A percentile compares a stretch with the other conserved stretches of the same genome.
Conservation (phyloP, 2,797 vertebrate species). For the Lagodon rhomboides region DNA sequence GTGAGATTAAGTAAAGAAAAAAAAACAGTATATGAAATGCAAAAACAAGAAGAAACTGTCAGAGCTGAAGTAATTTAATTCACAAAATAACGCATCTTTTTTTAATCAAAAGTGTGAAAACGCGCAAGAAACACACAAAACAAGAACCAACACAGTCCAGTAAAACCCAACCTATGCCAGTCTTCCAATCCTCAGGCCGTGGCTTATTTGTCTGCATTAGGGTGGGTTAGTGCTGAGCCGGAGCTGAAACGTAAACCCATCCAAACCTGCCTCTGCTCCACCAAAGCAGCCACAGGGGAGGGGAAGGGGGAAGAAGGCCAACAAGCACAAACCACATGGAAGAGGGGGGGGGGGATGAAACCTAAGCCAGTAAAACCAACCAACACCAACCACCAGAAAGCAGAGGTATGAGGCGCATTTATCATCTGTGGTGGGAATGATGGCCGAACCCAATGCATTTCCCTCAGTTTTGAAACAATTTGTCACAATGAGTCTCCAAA, state of each 20-base stretch:
- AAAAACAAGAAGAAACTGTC: background rate
- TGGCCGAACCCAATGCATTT: background rate
- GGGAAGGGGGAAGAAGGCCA: slow-evolving; percentile 54
- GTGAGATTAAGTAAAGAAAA: background rate
- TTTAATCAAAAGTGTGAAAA: background rate
- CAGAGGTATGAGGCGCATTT: slow-evolving; percentile 6
- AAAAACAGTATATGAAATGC: background rate
- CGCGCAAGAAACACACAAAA: background rate
- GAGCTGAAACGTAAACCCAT: slow-evolving; percentile 65
- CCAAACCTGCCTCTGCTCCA: slow-evolving; percentile 62
- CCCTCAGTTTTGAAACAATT: background rate
- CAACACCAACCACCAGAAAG: slow-evolving; percentile 32
- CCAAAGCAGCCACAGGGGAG: slow-evolving; percentile 65
- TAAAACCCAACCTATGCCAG: slow-evolving; percentile 25
- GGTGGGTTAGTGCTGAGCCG: slow-evolving; percentile 46
- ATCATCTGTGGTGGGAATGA: background rate
- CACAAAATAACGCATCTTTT: too few species aligned
- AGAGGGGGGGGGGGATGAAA: slow-evolving; percentile 16
- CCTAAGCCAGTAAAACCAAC: slow-evolving; percentile 49
- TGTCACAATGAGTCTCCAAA: slow-evolving; percentile 28
- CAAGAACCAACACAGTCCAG: slow-evolving; percentile 1
- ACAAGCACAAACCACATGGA: slow-evolving; percentile 53
- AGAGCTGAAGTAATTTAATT: background rate
- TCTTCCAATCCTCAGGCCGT: slow-evolving; percentile 28
- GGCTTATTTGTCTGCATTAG: slow-evolving; percentile 49